Conservation (phyloP, 2,888 invertebrate genomes). For the Dolichopus griseipennis region DNA sequence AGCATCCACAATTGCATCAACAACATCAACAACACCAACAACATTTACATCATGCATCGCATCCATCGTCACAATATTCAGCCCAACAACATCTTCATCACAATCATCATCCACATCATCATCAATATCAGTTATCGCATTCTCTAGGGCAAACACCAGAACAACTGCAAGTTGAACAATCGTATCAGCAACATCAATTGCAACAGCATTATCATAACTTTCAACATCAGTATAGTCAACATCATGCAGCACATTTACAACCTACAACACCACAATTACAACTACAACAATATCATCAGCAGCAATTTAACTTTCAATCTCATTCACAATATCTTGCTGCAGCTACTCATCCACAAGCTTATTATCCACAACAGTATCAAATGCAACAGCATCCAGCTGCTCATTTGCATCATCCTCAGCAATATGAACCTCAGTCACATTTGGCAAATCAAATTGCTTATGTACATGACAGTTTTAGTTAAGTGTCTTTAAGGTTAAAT, state of each 20-base stretch:
- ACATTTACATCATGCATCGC: not conserved
- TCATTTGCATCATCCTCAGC: not conserved
- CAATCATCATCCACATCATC: not conserved
- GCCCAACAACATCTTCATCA: not conserved
- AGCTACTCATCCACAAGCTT: not conserved
- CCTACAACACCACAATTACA: not conserved
- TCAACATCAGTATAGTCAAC: not conserved
- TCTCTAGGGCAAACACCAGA: not conserved
- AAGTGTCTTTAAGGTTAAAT: not conserved
- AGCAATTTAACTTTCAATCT: not conserved
- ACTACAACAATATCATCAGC: not conserved
- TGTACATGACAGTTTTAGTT: constrained; percentile 6
- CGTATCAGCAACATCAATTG: not conserved
- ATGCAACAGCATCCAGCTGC: not conserved
- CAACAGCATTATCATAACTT: not conserved
- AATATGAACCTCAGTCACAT: constrained; percentile 6
- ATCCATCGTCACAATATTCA: not conserved
- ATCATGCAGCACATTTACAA: not conserved
- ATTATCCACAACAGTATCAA: constrained; percentile 1
- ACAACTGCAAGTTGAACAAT: not conserved
- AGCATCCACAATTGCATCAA: not conserved
- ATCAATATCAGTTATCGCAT: not conserved
- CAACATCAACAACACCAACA: not conserved
- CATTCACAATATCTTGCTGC: not conserved
- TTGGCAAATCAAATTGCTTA: constrained; percentile 4